Evolutionary conservation across 2,113 vertebrate species (phyloP).

Genomic region (Lynx canadensis): DNA sequence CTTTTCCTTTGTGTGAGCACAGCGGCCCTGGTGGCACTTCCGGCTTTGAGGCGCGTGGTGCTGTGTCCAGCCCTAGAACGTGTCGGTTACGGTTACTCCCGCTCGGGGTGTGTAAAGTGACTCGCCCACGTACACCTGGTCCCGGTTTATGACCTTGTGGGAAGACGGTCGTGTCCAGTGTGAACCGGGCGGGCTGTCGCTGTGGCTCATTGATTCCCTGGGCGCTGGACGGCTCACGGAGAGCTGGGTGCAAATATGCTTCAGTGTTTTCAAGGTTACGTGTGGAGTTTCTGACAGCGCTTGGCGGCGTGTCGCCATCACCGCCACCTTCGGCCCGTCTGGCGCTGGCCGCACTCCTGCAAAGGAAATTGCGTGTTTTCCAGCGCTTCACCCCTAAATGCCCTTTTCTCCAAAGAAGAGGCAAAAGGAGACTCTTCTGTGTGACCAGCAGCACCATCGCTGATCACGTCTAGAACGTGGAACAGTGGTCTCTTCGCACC

Average conservation of each 20-base stretch:
- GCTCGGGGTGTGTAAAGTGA: no score
- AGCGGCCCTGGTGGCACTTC: background rate
- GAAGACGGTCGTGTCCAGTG: no score
- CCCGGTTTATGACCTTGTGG: background rate
- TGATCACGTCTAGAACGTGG: fast-evolving
- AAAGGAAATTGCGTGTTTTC: background rate
- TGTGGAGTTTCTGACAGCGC: background rate
- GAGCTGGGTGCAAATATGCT: fast-evolving
- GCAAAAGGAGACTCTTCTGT: background rate
- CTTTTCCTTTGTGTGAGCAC: background rate
- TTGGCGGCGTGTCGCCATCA: fast-evolving
- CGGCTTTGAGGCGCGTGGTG: background rate
- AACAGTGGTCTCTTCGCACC: background rate
- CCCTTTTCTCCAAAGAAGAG: background rate
- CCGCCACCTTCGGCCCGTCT: background rate
- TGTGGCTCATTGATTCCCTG: fast-evolving
- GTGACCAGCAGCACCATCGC: fast-evolving
- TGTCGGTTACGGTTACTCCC: background rate
- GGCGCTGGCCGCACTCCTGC: background rate
- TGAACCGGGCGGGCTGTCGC: fast-evolving
- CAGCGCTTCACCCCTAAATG: background rate
- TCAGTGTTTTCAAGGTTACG: background rate
- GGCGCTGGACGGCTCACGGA: background rate
- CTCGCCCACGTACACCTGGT: background rate
- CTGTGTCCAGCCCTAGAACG: no score